Percentiles rank a stretch among this genome's conserved stretches.
Conservation (phyloP, 1,140 invertebrate species). For the Aleiodes sp. region DNA sequence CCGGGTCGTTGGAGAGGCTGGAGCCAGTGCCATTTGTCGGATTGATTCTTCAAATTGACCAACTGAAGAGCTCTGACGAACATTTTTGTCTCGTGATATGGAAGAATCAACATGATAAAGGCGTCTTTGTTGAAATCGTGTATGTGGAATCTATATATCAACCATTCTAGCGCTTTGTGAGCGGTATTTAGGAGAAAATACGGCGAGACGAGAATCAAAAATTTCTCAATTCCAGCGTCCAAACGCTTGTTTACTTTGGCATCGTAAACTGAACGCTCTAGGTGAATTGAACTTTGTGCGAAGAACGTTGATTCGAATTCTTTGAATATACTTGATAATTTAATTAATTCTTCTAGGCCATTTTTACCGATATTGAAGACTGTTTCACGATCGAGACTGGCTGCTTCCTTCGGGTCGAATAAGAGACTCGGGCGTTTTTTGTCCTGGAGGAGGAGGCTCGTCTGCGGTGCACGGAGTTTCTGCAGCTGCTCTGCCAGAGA, state of each 20-base stretch:
- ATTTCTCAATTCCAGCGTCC: constrained; percentile 80
- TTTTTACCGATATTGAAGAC: constrained; percentile 85
- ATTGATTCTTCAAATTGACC: constrained; percentile 70
- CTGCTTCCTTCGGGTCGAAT: constrained; percentile 90
- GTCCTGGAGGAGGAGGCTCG: constrained; percentile 73
- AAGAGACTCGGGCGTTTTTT: constrained; percentile 82
- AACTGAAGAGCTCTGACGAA: constrained; percentile 85
- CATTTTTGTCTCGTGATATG: constrained; percentile 90
- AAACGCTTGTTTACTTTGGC: constrained; percentile 80
- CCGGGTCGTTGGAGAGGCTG: constrained; percentile 77
- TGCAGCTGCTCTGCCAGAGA: constrained; percentile 86
- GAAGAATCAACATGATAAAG: constrained; percentile 82
- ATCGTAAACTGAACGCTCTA: constrained; percentile 83
- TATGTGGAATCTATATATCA: constrained; percentile 87
- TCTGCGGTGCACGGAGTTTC: constrained; percentile 82
- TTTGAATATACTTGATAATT: constrained; percentile 75
- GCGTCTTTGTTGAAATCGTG: constrained; percentile 87
- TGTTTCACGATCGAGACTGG: constrained; percentile 81
- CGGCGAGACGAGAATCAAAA: constrained; percentile 83
- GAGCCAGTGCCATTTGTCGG: constrained; percentile 83
- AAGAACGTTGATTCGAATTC: constrained; percentile 83
- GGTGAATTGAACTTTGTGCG: constrained; percentile 73
- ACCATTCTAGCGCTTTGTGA: constrained; percentile 93
- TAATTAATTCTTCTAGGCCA: constrained; percentile 84
- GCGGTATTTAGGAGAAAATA: constrained; percentile 86